Base-by-base conservation (phyloP, 2,113 vertebrate genomes). In the Carlito syrichta region DNA sequence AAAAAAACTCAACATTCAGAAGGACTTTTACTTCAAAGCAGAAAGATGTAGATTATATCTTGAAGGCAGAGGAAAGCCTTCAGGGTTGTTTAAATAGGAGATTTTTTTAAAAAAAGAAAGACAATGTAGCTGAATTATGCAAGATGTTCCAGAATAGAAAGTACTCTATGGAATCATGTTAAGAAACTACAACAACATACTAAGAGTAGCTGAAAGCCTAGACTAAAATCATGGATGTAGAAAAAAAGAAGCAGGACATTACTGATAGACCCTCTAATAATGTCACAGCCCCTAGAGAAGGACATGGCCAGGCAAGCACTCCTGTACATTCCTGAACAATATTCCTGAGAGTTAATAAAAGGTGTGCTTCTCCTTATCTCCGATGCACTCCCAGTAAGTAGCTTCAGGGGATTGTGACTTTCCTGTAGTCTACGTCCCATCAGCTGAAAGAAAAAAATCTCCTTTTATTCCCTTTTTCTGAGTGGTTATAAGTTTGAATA, bases 71-170 rank as follows among this genome's bases (percentile, higher is more conserved):
- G 22, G n/a, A 90, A 83, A 96, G 76, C 35, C 77, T 45, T 23
- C 11, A 38, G 45, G 9, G 9, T 71, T 89, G 96, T 95, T 88
- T 62, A 87, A 91, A 38, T 62, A 66, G 87, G 43, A 78, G n/a
- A 12, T 71, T 52, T 69, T 63, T 91, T 78, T 93, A 69, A 52
- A 2, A n/a, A 22, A 23, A 86, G 27, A 14, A 89, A 66, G 85
- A 56, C 81, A 66, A 4, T 89, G 66, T 94, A n/a, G 38, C 13
- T 90, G 89, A 96, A 88, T 88, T 87, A 85, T 77, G 43, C 86
- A 93, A 20, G 77, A 60, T 78, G 89, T 83, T 84, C 27, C 56
- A 74, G 91, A 60, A 77, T 77, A 86, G 32, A 71, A 89, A 83
- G 78, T 73, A 54, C 76, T 90, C 50, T 58, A 45, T 30, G 50